A percentile compares a stretch with the other conserved stretches of the same genome.
Conservation (phyloP, 2,888 invertebrate species). For the Eristalinus aeneus region DNA sequence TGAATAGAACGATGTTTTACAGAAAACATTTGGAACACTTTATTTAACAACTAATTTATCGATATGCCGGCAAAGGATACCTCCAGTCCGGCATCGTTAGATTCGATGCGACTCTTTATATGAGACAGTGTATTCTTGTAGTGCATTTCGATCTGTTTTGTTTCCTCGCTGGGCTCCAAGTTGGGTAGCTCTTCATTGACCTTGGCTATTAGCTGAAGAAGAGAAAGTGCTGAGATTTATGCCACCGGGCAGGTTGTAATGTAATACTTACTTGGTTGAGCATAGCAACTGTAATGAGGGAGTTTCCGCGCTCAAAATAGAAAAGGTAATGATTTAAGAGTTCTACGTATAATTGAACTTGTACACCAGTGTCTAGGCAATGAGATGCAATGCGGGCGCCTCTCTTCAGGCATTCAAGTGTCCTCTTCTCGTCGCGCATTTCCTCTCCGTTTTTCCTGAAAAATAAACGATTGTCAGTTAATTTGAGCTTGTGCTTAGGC, state of each 20-base stretch:
- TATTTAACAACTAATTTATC: slow-evolving; percentile 76
- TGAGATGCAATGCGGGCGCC: slow-evolving; percentile 97
- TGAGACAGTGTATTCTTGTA: slow-evolving; percentile 95
- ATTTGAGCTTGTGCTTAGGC: neutral
- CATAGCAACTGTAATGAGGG: slow-evolving; percentile 82
- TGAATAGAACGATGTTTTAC: neutral
- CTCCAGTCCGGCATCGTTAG: slow-evolving; percentile 79
- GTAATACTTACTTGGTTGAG: slow-evolving; percentile 82
- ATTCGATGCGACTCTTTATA: slow-evolving; percentile 84
- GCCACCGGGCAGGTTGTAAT: too few relatives aligned
- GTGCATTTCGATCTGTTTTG: slow-evolving; percentile 97
- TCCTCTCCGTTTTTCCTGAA: slow-evolving; percentile 81
- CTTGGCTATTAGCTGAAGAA: slow-evolving; percentile 90
- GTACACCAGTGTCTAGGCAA: slow-evolving; percentile 98
- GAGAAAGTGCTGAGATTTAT: slow-evolving; percentile 16
- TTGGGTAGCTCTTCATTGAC: slow-evolving; percentile 96
- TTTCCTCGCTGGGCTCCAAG: slow-evolving; percentile 96
- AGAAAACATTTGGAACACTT: slow-evolving; percentile 24
- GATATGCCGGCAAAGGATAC: slow-evolving; percentile 81
- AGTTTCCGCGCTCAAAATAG: slow-evolving; percentile 94
- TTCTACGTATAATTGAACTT: slow-evolving; percentile 97
- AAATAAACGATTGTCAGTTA: neutral
- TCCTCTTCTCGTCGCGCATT: slow-evolving; percentile 94
- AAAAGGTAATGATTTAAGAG: slow-evolving; percentile 96
- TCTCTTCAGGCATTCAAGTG: slow-evolving; percentile 97